A percentile compares a stretch with the other conserved stretches of the same genome.
These are phyloP conservation scores for Dasysyrphus tricinctus DNA, from an alignment of 2,888 invertebrate genomes.

Conservation along the genomic window DNA sequence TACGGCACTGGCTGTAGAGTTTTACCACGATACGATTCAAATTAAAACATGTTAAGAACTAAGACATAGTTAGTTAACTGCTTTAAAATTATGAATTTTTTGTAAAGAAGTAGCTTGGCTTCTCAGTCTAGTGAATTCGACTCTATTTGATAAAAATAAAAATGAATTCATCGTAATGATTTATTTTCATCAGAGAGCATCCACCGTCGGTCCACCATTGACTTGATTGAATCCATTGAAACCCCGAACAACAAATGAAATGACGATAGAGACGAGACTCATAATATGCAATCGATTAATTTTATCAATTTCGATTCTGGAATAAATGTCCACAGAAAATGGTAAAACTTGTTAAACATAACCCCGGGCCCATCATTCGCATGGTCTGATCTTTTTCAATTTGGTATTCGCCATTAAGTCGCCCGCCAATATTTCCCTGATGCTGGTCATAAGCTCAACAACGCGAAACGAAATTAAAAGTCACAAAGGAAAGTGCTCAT, in stretches of 20 bases:
- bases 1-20: too few relatives aligned
- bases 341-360: constrained; percentile 57
- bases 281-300: constrained; percentile 72
- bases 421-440: constrained; percentile 18
- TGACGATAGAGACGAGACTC: constrained; percentile 41
- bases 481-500: constrained; percentile 51
- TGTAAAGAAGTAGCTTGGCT: too few relatives aligned
- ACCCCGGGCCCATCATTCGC: constrained; percentile 47
- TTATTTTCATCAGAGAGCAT: not conserved
- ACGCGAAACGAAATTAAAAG: constrained; percentile 72
- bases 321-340: constrained; percentile 53
- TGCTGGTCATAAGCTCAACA: constrained; percentile 58
- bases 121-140: too few relatives aligned
- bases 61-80: too few relatives aligned
- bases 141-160: not conserved
- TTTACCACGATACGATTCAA: too few relatives aligned
- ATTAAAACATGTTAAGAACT: too few relatives aligned
- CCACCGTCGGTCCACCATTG: constrained; percentile 12
- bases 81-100: too few relatives aligned
- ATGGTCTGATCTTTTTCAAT: constrained; percentile 62
- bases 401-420: constrained; percentile 54
- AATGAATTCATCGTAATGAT: not conserved
- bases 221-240: constrained; percentile 14
- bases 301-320: constrained; percentile 63
- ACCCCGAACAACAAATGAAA: not conserved